Percentiles rank a stretch among this genome's conserved stretches.
These are phyloP conservation scores for Ophion costatus DNA, from an alignment of 2,888 invertebrate genomes.

Conservation along the genomic window DNA sequence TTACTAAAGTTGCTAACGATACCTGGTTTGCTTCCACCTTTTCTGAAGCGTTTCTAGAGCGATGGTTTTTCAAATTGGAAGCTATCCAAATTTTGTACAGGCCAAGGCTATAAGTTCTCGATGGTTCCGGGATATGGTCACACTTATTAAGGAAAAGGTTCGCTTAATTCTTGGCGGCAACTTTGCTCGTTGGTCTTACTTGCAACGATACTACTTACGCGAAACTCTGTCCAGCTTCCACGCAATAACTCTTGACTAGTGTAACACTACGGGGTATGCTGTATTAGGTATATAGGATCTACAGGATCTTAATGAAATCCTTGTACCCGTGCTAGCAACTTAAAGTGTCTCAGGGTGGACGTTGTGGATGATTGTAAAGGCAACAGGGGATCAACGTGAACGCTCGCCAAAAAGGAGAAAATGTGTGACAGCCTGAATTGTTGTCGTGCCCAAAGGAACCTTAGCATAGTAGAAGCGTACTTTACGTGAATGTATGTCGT, in stretches of 20 bases:
- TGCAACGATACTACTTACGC: slow-evolving; percentile 40
- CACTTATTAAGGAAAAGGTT: slow-evolving; percentile 65
- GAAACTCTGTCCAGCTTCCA: slow-evolving; percentile 52
- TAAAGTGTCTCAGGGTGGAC: slow-evolving; percentile 38
- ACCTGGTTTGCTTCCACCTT: slow-evolving; percentile 1
- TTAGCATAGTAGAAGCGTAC: background rate
- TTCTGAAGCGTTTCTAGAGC: slow-evolving; percentile 42
- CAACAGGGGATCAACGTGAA: slow-evolving; percentile 23
- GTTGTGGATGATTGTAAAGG: slow-evolving; percentile 17
- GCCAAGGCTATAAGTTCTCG: slow-evolving; percentile 58
- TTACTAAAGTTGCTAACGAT: slow-evolving; percentile 8
- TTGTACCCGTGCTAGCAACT: slow-evolving; percentile 26
- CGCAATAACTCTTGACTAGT: slow-evolving; percentile 57
- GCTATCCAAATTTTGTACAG: slow-evolving; percentile 69
- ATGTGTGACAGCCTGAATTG: slow-evolving; percentile 11
- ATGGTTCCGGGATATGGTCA: slow-evolving; percentile 58
- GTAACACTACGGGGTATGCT: slow-evolving; percentile 12
- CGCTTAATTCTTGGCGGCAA: slow-evolving; percentile 38
- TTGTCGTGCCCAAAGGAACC: background rate
- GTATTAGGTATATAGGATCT: slow-evolving; percentile 39
- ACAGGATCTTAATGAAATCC: slow-evolving; percentile 61
- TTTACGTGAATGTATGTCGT: slow-evolving; percentile 30
- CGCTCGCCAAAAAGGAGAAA: slow-evolving; percentile 25
- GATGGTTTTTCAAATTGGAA: slow-evolving; percentile 71
- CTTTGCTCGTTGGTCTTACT: slow-evolving; percentile 53